A percentile compares a stretch with the other conserved stretches of the same genome.
Evolutionary conservation across 2,113 vertebrate genomes (phyloP).

Genomic region (Ciconia stormi): DNA sequence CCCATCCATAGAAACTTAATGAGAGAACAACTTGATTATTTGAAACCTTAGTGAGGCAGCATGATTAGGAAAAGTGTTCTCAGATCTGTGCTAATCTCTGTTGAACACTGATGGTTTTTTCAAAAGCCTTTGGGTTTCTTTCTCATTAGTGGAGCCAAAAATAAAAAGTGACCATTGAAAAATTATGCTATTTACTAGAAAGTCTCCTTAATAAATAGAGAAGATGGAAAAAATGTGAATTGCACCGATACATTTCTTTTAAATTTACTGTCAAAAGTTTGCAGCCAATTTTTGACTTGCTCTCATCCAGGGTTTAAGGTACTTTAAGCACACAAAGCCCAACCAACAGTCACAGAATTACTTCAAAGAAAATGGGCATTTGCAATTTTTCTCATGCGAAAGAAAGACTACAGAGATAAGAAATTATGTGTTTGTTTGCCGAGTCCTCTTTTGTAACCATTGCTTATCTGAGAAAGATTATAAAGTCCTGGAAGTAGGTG

Average conservation of each 20-base stretch:
- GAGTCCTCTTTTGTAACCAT: not conserved
- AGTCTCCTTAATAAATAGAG: not conserved
- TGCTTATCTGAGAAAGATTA: constrained; percentile 33
- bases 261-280: not conserved
- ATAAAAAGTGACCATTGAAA: not conserved
- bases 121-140: not conserved
- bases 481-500: not conserved
- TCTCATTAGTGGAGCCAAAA: not conserved
- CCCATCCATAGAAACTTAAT: not conserved
- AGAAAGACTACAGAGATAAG: not conserved
- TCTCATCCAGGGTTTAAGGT: not conserved
- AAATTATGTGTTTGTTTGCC: not conserved
- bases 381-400: constrained; percentile 34
- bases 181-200: not conserved
- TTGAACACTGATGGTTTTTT: not conserved
- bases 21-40: not conserved
- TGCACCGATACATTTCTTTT: not conserved
- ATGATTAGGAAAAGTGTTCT: not conserved
- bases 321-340: not conserved
- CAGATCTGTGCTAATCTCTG: not conserved
- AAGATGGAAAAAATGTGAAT: not conserved
- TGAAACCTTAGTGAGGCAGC: not conserved
- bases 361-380: constrained; percentile 12
- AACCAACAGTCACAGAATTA: not conserved
- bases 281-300: not conserved